Percentiles rank a stretch among this genome's conserved stretches.
Evolutionary conservation across 2,113 vertebrate genomes (phyloP).

Genomic region (Myrmophylax atrothorax): DNA sequence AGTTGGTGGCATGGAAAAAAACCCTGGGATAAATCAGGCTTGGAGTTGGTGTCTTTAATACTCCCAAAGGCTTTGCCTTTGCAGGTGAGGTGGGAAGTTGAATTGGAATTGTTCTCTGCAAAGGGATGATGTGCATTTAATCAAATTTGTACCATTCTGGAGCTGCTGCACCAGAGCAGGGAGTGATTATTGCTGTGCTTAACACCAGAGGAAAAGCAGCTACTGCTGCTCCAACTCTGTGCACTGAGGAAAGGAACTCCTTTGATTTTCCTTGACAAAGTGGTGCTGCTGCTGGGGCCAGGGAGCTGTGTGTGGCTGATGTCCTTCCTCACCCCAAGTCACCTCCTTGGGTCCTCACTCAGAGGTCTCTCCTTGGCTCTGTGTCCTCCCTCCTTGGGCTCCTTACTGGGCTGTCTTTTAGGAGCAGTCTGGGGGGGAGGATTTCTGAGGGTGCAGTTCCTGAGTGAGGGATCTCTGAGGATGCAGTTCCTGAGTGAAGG

Average conservation of each 20-base stretch:
- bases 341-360: not conserved
- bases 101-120: not conserved
- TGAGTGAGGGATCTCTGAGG: not conserved
- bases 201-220: not conserved
- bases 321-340: not conserved
- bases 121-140: not conserved
- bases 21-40: not conserved
- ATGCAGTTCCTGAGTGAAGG: too few species aligned
- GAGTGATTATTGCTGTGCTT: not conserved
- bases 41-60: not conserved
- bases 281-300: not conserved
- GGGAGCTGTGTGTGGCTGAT: fast-evolving
- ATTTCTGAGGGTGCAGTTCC: not conserved
- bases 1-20: not conserved
- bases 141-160: not conserved
- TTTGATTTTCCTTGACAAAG: not conserved
- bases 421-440: not conserved
- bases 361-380: not conserved
- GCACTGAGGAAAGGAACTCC: not conserved
- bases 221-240: not conserved
- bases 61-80: not conserved
- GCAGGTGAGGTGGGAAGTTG: not conserved
- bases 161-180: not conserved
- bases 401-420: not conserved
- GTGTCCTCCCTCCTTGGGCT: not conserved